These are phyloP conservation scores for Cercopithecus mona DNA, from an alignment of 2,113 vertebrate species.

Conservation along the genomic window DNA sequence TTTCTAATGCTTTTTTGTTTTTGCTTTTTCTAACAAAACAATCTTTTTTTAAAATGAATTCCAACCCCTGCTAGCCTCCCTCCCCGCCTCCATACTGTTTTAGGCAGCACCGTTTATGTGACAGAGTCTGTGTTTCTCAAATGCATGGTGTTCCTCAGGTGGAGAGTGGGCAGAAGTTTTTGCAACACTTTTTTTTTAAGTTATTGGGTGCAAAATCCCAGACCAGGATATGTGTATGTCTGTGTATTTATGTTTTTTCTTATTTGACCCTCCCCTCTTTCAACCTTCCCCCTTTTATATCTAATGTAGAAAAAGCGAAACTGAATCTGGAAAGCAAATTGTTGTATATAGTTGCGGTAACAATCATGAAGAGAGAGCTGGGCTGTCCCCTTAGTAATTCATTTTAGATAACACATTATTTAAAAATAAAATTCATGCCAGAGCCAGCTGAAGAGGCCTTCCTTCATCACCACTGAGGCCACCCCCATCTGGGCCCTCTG, in stretches of 20 bases:
- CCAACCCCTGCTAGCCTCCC: conserved; percentile 48
- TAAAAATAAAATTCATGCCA: conserved; percentile 73
- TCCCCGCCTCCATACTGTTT: conserved; percentile 69
- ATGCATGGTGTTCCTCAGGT: conserved; percentile 78
- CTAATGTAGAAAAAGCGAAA: conserved; percentile 76
- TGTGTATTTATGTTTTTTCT: conserved; percentile 74
- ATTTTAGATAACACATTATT: conserved; percentile 75
- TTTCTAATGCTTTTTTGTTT: conserved; percentile 77
- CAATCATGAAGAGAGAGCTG: conserved; percentile 85
- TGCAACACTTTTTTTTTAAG: conserved; percentile 78
- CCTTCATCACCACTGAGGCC: background rate
- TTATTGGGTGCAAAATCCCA: conserved; percentile 58
- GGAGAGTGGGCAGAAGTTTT: conserved; percentile 67
- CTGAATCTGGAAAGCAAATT: conserved; percentile 67
- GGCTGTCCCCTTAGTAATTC: conserved; percentile 77
- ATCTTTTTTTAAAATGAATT: conserved; percentile 73
- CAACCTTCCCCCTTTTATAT: conserved; percentile 77
- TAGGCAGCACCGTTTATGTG: conserved; percentile 75
- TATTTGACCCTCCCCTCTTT: conserved; percentile 55
- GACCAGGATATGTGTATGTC: conserved; percentile 32
- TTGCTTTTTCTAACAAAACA: conserved; percentile 70
- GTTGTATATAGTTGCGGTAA: conserved; percentile 87
- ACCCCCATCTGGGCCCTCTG: conserved; percentile 70
- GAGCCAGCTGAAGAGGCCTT: conserved; percentile 52
- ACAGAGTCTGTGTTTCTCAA: conserved; percentile 81